Evolutionary conservation across 2,888 invertebrate species (phyloP).

Genomic region (Sinhomidia bicolor): DNA sequence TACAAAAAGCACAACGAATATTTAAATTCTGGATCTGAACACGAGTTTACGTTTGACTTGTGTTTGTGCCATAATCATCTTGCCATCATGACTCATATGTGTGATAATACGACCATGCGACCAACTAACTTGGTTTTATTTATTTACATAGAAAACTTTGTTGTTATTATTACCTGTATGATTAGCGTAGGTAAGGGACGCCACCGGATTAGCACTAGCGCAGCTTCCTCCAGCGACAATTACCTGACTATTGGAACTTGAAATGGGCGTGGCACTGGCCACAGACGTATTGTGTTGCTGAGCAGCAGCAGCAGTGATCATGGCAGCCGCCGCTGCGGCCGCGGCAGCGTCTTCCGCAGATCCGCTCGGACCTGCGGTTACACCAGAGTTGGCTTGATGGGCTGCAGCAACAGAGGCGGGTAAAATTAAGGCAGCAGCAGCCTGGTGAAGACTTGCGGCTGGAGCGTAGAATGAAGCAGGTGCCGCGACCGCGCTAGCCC

Average conservation of each 20-base stretch:
- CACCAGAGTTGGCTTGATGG: constrained; percentile 32
- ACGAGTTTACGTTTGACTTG: too few species aligned
- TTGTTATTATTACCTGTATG: constrained; percentile 42
- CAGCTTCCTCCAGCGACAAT: neutral
- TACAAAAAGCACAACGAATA: too few species aligned
- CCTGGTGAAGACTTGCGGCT: constrained; percentile 47
- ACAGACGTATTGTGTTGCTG: constrained; percentile 21
- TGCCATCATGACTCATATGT: too few species aligned
- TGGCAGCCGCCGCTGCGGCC: constrained; percentile 6
- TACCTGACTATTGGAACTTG: constrained; percentile 1
- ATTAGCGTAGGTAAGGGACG: constrained; percentile 48
- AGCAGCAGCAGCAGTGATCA: constrained; percentile 42
- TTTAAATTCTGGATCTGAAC: too few species aligned
- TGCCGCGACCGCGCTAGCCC: constrained; percentile 33
- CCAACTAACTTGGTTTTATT: too few species aligned
- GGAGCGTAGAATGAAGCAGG: constrained; percentile 54
- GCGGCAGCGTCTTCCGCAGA: constrained; percentile 30
- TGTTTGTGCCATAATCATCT: too few species aligned
- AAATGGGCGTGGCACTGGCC: constrained; percentile 52
- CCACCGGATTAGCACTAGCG: neutral
- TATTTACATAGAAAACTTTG: too few species aligned
- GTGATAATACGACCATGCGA: too few species aligned
- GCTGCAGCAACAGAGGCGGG: constrained; percentile 31
- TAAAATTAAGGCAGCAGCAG: constrained; percentile 52
- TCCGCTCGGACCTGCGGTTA: neutral